These are phyloP conservation scores for Eristalinus aeneus DNA, from an alignment of 2,888 invertebrate species.

Conservation along the genomic window DNA sequence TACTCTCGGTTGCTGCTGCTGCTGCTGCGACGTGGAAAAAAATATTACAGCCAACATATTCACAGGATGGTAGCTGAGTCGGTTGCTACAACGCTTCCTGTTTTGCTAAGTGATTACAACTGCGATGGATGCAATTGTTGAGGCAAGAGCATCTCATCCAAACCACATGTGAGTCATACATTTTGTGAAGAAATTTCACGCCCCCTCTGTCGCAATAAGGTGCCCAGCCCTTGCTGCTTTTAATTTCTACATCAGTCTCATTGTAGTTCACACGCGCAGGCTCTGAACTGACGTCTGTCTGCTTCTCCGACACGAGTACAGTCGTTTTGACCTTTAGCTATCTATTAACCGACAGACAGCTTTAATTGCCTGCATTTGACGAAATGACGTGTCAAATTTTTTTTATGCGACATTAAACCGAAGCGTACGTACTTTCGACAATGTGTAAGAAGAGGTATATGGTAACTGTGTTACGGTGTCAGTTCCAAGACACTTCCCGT, in stretches of 20 bases:
- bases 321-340: slow-evolving; percentile 30
- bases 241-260: not conserved
- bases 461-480: slow-evolving; percentile 32
- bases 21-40: slow-evolving; percentile 13
- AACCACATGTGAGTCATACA: slow-evolving; percentile 13
- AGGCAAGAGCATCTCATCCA: not conserved
- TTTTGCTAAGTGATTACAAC: slow-evolving; percentile 66
- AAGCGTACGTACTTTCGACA: not conserved
- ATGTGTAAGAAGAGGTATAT: not conserved
- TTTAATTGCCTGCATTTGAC: not conserved
- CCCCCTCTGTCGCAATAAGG: not conserved
- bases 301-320: not conserved
- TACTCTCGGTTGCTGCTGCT: not conserved
- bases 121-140: slow-evolving; percentile 27
- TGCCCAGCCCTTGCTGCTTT: slow-evolving; percentile 8
- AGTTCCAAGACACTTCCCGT: not conserved
- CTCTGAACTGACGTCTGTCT: slow-evolving; percentile 53
- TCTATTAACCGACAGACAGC: not conserved
- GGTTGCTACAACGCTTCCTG: slow-evolving; percentile 68
- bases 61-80: slow-evolving; percentile 34
- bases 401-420: not conserved
- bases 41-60: not conserved
- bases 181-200: slow-evolving; percentile 54
- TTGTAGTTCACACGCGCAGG: slow-evolving; percentile 58
- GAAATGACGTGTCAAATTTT: not conserved